Evolutionary conservation across 2,113 vertebrate genomes (phyloP).

Genomic region (Atractosteus spatula): DNA sequence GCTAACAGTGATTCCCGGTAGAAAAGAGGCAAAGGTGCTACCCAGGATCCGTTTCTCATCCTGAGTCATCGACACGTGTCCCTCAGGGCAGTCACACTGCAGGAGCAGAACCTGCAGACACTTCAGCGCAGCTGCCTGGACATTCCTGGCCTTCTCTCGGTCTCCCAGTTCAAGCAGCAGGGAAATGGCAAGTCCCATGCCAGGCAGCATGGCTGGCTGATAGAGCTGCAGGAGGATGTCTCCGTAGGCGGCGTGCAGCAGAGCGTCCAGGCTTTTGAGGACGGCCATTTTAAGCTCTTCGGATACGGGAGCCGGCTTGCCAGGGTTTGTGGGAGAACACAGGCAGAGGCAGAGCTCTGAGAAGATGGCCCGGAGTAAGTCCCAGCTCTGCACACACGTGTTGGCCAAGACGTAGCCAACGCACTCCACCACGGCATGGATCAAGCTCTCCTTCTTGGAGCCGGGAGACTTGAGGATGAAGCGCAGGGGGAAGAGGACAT

Average conservation of each 20-base stretch:
- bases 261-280: constrained; percentile 65
- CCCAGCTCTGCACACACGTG: constrained; percentile 74
- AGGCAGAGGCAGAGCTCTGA: constrained; percentile 85
- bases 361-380: constrained; percentile 78
- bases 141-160: constrained; percentile 71
- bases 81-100: constrained; percentile 75
- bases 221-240: constrained; percentile 75
- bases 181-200: constrained; percentile 80
- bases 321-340: constrained; percentile 56
- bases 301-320: constrained; percentile 54
- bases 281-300: constrained; percentile 82
- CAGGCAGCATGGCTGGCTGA: constrained; percentile 73
- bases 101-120: constrained; percentile 76
- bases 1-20: constrained; percentile 81
- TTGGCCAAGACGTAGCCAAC: constrained; percentile 70
- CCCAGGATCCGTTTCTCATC: constrained; percentile 59
- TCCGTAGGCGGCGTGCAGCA: constrained; percentile 77
- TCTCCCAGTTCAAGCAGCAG: constrained; percentile 79
- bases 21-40: constrained; percentile 79
- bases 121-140: constrained; percentile 73
- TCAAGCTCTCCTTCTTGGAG: constrained; percentile 66
- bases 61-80: constrained; percentile 43
- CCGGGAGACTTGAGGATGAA: constrained; percentile 78
- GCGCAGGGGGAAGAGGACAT: constrained; percentile 87
- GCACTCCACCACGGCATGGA: constrained; percentile 73